Percentiles rank a stretch among this genome's conserved stretches.
These are phyloP conservation scores for Drosophila teissieri DNA, from an alignment of 1,140 invertebrate species.

Conservation along the genomic window DNA sequence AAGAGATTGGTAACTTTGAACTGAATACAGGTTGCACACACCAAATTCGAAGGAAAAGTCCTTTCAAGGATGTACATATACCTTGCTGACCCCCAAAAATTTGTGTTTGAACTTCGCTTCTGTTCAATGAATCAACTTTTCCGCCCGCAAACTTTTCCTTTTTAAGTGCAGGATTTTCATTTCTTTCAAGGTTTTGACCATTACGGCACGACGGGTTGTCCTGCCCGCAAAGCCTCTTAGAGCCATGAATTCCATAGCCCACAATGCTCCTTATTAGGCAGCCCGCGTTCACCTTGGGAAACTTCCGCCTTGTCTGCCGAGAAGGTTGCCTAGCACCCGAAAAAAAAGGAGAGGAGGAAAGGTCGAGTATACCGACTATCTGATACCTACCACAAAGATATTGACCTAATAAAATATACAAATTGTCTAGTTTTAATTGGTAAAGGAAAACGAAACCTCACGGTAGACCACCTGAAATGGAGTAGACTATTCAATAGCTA, in stretches of 20 bases:
- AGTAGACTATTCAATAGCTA: too few relatives aligned
- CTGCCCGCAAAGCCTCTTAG: slow-evolving; percentile 68
- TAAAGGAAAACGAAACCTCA: too few relatives aligned
- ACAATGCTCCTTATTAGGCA: slow-evolving; percentile 64
- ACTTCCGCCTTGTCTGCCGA: slow-evolving; percentile 39
- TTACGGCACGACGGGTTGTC: slow-evolving; percentile 49
- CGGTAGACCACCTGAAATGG: too few relatives aligned
- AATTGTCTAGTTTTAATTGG: too few relatives aligned
- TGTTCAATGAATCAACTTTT: slow-evolving; percentile 47
- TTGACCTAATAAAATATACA: not conserved
- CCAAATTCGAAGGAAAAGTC: slow-evolving; percentile 4
- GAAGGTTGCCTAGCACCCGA: slow-evolving; percentile 52
- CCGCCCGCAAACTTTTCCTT: slow-evolving; percentile 32
- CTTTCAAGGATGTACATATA: not conserved
- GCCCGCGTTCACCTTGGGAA: slow-evolving; percentile 63
- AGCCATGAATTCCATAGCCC: slow-evolving; percentile 54
- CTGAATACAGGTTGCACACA: slow-evolving; percentile 9
- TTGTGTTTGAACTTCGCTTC: slow-evolving; percentile 36
- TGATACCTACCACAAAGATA: not conserved
- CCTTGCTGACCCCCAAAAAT: slow-evolving; percentile 25
- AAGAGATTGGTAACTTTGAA: slow-evolving; percentile 4
- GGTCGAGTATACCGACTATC: not conserved
- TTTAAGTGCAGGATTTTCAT: slow-evolving; percentile 47
- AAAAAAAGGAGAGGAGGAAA: slow-evolving; percentile 2
- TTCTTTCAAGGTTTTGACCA: slow-evolving; percentile 39